Percentiles rank a stretch among this genome's conserved stretches.
Conservation (phyloP, 1,140 invertebrate species). For the Pristionchus pacificus region DNA sequence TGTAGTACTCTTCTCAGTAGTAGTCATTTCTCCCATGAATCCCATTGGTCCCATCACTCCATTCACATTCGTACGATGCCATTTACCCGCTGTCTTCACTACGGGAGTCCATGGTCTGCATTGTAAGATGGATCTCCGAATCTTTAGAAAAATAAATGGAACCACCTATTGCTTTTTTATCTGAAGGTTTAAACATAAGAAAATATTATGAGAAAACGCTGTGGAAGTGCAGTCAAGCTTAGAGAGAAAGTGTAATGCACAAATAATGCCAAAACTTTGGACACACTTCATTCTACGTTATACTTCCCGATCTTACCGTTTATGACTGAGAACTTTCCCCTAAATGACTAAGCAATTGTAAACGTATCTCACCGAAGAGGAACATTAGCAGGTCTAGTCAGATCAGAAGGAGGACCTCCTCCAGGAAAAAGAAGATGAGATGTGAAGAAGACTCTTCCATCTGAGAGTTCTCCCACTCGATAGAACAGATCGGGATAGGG, state of each 20-base stretch:
- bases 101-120: not conserved
- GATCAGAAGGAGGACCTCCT: not conserved
- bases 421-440: not conserved
- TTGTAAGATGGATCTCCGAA: not conserved
- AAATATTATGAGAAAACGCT: no score
- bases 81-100: not conserved
- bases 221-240: no score
- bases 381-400: not conserved
- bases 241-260: no score
- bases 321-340: no score
- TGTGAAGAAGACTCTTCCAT: not conserved
- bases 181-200: no score
- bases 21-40: not conserved
- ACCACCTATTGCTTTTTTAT: no score
- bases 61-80: not conserved
- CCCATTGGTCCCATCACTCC: not conserved
- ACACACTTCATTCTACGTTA: no score
- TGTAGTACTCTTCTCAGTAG: no score
- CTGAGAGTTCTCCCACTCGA: not conserved
- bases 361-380: not conserved
- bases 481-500: not conserved
- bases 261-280: no score
- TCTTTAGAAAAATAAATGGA: no score
- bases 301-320: no score
- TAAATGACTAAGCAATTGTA: no score